A percentile compares a stretch with the other conserved stretches of the same genome.
phyloP scores from a whole-genome alignment of 2,888 invertebrate genomes.

The Cryptus armator region DNA sequence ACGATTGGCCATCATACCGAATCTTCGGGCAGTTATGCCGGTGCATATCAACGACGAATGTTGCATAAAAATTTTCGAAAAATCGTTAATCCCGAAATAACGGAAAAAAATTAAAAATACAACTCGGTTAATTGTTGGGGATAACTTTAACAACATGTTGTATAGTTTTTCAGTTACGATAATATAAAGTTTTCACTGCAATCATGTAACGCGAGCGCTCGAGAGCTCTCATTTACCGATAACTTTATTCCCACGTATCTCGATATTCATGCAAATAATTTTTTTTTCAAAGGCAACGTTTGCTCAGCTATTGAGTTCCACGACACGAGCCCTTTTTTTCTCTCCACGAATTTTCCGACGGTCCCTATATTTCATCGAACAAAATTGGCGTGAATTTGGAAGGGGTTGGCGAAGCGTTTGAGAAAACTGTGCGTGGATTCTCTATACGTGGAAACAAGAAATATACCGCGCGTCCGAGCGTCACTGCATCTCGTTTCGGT shows the following conservation, averaged over 20 bases:
- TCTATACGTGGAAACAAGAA: slow-evolving; percentile 25
- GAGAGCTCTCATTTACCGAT: neutral
- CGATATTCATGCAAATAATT: neutral
- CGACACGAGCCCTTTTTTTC: neutral
- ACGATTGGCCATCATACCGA: neutral
- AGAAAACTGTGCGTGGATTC: neutral
- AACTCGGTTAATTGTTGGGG: neutral
- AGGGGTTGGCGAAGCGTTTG: neutral
- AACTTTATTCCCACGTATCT: neutral
- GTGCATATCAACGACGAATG: neutral
- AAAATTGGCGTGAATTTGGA: neutral
- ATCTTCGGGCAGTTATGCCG: neutral
- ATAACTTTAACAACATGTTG: neutral
- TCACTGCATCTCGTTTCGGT: slow-evolving; percentile 64
- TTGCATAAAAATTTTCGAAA: neutral
- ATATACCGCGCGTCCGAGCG: slow-evolving; percentile 25
- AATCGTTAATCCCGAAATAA: neutral
- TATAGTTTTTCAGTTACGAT: too few relatives aligned
- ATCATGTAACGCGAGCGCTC: too few relatives aligned
- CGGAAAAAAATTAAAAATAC: neutral
- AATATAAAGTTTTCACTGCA: too few relatives aligned
- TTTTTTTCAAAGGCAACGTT: neutral
- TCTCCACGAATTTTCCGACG: neutral
- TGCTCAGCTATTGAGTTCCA: neutral
- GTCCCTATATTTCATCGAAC: neutral